Percentiles rank a stretch among this genome's conserved stretches.
phyloP scores from a whole-genome alignment of 2,888 invertebrate species.

The Andrena flavipes region DNA sequence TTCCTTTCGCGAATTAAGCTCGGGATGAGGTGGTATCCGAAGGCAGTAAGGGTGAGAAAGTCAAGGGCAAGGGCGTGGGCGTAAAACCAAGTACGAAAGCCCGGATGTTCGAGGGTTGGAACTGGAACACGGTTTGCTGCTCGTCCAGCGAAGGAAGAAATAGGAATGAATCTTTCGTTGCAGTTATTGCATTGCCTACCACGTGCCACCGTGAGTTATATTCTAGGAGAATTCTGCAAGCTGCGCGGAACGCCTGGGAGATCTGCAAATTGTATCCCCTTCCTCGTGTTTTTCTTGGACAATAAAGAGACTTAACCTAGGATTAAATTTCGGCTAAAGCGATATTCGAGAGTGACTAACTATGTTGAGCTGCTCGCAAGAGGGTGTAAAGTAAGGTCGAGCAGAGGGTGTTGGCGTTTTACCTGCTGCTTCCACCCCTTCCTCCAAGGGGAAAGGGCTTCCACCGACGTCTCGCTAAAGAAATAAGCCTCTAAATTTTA shows the following conservation, averaged over 20 bases:
- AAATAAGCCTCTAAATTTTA: conserved; percentile 77
- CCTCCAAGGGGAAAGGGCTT: conserved; percentile 30
- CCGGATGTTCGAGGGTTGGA: conserved; percentile 37
- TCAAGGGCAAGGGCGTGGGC: conserved; percentile 70
- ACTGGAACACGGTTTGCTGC: conserved; percentile 47
- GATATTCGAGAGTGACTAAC: conserved; percentile 43
- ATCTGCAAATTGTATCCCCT: conserved; percentile 5
- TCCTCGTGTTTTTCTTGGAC: neutral
- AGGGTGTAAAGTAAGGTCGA: conserved; percentile 50
- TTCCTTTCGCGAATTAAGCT: conserved; percentile 71
- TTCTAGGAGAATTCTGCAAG: neutral
- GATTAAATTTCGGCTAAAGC: conserved; percentile 57
- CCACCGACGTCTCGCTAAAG: conserved; percentile 42
- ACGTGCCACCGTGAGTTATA: neutral
- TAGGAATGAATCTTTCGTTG: conserved; percentile 32
- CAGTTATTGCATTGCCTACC: conserved; percentile 1
- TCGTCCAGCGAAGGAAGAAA: conserved; percentile 30
- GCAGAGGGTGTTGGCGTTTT: conserved; percentile 69
- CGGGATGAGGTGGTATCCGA: conserved; percentile 66
- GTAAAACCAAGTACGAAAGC: conserved; percentile 49
- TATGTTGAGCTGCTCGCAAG: conserved; percentile 28
- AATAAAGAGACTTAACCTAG: conserved; percentile 40
- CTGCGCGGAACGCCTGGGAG: neutral
- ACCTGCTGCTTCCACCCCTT: conserved; percentile 60
- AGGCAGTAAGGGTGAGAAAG: conserved; percentile 67